These are phyloP conservation scores for Omphaloscelis lunosa DNA, from an alignment of 2,888 invertebrate species.

Conservation along the genomic window DNA sequence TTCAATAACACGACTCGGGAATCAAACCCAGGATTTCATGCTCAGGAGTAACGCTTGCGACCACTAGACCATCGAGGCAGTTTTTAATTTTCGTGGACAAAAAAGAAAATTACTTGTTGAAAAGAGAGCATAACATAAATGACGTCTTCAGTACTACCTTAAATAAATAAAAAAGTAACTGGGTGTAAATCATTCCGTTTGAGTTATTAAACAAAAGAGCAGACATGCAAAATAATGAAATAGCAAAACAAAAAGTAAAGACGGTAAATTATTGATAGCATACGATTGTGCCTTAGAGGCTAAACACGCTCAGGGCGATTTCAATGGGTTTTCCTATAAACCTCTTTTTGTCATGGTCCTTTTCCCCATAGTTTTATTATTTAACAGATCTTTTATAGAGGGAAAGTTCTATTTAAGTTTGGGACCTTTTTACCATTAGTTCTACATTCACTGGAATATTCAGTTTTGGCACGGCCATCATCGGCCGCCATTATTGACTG, in stretches of 20 bases:
- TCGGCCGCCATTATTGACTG: too few species aligned
- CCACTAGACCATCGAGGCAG: too few species aligned
- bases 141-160: neutral
- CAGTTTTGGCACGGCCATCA: neutral
- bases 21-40: too few species aligned
- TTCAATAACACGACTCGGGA: too few species aligned
- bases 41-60: too few species aligned
- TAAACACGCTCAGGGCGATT: constrained; percentile 1
- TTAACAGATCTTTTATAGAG: neutral
- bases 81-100: too few species aligned
- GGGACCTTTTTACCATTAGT: neutral
- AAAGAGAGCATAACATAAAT: too few species aligned
- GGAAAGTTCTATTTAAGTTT: neutral
- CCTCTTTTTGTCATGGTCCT: neutral
- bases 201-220: neutral
- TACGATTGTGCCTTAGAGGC: neutral
- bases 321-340: neutral
- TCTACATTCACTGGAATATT: neutral
- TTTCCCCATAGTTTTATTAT: neutral
- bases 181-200: neutral
- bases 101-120: too few species aligned
- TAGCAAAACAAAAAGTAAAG: constrained; percentile 1
- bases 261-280: constrained; percentile 19
- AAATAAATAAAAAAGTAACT: neutral
- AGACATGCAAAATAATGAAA: neutral